Base-by-base conservation (phyloP, 2,888 invertebrate genomes). In the Euspilapteryx auroguttella region DNA sequence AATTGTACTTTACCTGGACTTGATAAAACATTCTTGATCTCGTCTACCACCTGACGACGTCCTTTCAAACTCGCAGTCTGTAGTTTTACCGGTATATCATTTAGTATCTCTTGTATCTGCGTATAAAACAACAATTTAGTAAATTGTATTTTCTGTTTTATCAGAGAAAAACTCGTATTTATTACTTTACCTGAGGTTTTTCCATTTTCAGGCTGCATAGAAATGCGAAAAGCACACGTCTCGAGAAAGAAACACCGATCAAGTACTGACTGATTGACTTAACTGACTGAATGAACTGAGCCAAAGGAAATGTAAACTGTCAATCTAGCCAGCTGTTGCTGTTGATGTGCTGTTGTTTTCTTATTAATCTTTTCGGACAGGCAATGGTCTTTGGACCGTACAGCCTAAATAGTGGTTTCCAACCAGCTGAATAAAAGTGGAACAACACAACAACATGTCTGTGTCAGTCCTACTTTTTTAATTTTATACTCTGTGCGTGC, bases 1-100 rank as follows among this genome's bases (percentile, higher is more conserved):
- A n/a, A n/a, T n/a, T n/a, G n/a, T n/a, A n/a, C n/a, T 17, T 63
- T 73, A 91, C 91, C 89, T 66, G 86, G 81, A 55, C 85, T 82
- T 48, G 81, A 76, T 54, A 90, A 75, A 55, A 88, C 82, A 58
- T 79, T 71, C 47, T 80, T 79, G 55, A 88, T 83, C 73, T 83
- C 81, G 44, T 82, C 62, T 37, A 87, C 69, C 46, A 86, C 78
- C 54, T 80, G 73, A 51, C 80, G 81, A 49, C 88, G 79, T 49
- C 83, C 85, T 50, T 81, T 85, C 51, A 82, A 69, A 64, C 86
- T 87, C 39, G 86, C 79, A 47, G 84, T 83, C 58, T 87, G 87
- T 46, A 87, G 79, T 63, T 80, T 82, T 55, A 80, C 80, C 32
- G 86, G 85, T 47, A 88, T 75, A 75, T 88, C 87, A 61, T 86